A percentile compares a stretch with the other conserved stretches of the same genome.
These are phyloP conservation scores for Marronus borbonicus DNA, from an alignment of 2,888 invertebrate species.

Conservation along the genomic window DNA sequence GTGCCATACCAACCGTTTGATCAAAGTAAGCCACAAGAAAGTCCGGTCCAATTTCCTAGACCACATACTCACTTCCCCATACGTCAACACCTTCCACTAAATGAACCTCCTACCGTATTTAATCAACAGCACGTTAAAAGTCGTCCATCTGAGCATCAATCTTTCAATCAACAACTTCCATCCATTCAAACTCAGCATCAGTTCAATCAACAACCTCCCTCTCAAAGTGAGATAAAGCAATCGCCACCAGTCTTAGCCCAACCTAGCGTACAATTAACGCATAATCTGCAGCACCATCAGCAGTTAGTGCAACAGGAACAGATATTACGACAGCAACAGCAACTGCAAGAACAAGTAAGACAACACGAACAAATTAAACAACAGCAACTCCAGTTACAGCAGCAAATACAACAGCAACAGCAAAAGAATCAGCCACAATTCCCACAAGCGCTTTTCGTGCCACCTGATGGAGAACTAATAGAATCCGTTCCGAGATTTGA, in stretches of 20 bases:
- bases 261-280: conserved; percentile 13
- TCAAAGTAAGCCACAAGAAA: conserved; percentile 57
- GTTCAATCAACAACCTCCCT: conserved; percentile 58
- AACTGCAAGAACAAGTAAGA: conserved; percentile 59
- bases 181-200: conserved; percentile 54
- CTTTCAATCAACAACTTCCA: conserved; percentile 52
- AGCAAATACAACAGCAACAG: conserved; percentile 56
- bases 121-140: conserved; percentile 66
- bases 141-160: conserved; percentile 58
- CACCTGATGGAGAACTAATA: conserved; percentile 82
- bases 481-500: conserved; percentile 86
- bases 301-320: conserved; percentile 58
- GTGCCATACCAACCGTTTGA: conserved; percentile 66
- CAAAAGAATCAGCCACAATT: conserved; percentile 64
- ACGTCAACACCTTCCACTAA: conserved; percentile 62
- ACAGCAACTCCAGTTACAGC: conserved; percentile 61
- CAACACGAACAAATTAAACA: conserved; percentile 61
- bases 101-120: conserved; percentile 52
- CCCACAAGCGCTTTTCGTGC: conserved; percentile 57
- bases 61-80: conserved; percentile 72
- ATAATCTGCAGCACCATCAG: conserved; percentile 53
- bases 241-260: conserved; percentile 35
- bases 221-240: conserved; percentile 41
- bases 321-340: conserved; percentile 66
- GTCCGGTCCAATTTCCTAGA: conserved; percentile 67